Base-by-base conservation (phyloP, 2,888 invertebrate genomes). In the Lissonota sp. region DNA sequence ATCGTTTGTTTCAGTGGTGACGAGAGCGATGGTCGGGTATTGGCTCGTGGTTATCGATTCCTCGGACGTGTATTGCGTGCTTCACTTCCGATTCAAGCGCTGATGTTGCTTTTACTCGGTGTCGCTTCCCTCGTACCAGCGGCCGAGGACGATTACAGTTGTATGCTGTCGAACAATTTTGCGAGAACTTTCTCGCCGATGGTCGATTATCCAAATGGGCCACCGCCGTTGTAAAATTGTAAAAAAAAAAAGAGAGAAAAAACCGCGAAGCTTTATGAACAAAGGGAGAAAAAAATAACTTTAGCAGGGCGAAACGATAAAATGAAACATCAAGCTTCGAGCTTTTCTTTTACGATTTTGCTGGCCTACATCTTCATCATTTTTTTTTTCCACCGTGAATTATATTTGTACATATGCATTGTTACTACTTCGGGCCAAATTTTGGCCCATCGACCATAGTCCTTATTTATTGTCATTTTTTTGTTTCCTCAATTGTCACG, bases 41-140 rank as follows among this genome's bases (percentile, higher is more conserved):
- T 97, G 89, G 93, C 94, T 81, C 95, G 96, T 88, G 96, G 97
- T 76, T 96, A 96, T 88, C 95, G 96, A 84, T 97, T 98, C 95
- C 95, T 98, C 92, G 96, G 97, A 87, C 96, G 99, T 90, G 98
- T 98, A 86, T 95, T 98, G 85, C 95, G 98, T 91, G 97, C 98
- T 72, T 98, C 98, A 26, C 94, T 99, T 85, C 99, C 99, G 70
- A 97, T 99, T 92, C 98, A 99, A 94, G 98, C 98, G 82, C 94
- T 99, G 88, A 96, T 99, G 94, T 95, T 99, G 88, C 94, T 99
- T 82, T 95, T 99, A 88, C 95, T 99, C 89, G 98, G 99, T 78
- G 97, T 98, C 80, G 98, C 99, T 69, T 97, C 98, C 70, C 94
- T 99, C 87, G 97, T 99, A 71, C 98, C 98, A 5, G 96, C 97